Percentiles rank a stretch among this genome's conserved stretches.
Evolutionary conservation across 2,113 vertebrate genomes (phyloP).

Genomic region (Carettochelys insculpta): DNA sequence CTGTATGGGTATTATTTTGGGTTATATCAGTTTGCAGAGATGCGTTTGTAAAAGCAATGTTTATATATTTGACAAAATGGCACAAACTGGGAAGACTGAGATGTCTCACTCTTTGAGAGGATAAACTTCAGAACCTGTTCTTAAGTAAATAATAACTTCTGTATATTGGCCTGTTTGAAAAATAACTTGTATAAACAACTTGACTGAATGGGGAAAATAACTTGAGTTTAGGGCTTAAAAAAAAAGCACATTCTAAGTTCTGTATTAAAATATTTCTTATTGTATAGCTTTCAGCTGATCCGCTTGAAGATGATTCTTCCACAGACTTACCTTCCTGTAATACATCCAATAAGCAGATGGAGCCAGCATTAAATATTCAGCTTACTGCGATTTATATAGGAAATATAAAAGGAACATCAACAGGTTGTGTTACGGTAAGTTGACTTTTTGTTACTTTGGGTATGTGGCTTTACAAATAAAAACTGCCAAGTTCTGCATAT

Average conservation of each 20-base stretch:
- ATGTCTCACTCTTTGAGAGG: background rate
- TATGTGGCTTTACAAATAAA: background rate
- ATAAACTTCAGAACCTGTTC: background rate
- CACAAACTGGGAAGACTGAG: background rate
- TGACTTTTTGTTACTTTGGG: background rate
- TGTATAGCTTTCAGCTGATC: conserved; percentile 63
- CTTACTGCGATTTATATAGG: conserved; percentile 77
- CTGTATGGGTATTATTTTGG: background rate
- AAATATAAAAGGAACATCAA: conserved; percentile 72
- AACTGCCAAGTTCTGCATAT: background rate
- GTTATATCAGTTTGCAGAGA: background rate
- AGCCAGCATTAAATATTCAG: conserved; percentile 64
- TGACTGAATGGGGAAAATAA: background rate
- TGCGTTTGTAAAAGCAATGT: background rate
- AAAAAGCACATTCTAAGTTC: background rate
- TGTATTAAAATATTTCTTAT: conserved; percentile 1
- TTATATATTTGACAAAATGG: background rate
- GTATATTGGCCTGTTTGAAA: background rate
- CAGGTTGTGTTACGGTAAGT: conserved; percentile 77
- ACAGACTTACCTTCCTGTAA: conserved; percentile 49
- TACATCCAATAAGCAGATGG: conserved; percentile 39
- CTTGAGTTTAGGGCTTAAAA: background rate
- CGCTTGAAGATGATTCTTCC: conserved; percentile 21
- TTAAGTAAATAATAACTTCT: background rate
- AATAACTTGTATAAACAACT: background rate